Base-by-base conservation (phyloP, 1,140 invertebrate genomes). In the Cecropterus lyciades region DNA sequence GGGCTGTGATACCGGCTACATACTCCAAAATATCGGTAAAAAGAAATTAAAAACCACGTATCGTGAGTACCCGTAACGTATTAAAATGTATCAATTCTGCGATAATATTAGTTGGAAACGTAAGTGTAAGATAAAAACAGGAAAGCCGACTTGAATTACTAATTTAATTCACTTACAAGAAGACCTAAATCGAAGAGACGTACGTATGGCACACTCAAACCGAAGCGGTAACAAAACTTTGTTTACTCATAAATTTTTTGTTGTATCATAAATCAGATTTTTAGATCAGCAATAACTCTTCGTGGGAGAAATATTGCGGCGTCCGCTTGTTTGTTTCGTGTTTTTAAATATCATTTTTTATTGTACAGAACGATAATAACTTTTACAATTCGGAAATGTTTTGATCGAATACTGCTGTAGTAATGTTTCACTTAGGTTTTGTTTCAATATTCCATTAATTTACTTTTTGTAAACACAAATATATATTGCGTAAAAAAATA, bases 251-350 rank as follows among this genome's bases (percentile, higher is more conserved):
- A 62, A 51, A 60, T 51, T 33, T 62, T 62, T 62, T 24, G 59
- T 51, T 62, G 59, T 40, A 49, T 24, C 57, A 62, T 62, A 62
- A 62, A 49, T 62, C 57, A 62, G 30, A 62, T 62, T 62, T 62
- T 62, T 62, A 62, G 57, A 62, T 62, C 57, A 62, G 57, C 57
- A 40, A 62, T 62, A 62, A 62, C 45, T 62, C 57, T 62, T 40
- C 56, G 37, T 13, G 45, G 27, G 27, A 49, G 57, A 62, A 49
- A 51, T 51, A 51, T 37, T 40, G 57, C 42, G 56, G 16, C 45
- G 27, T 49, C 20, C 49, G 43, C 11, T 56, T 62, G 45, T 62
- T 62, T 62, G 57, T 37, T 37, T 37, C 46, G 46, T 62, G 15
- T 49, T 62, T 49, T 60, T 51, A 49, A 49, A 20, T 43, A 57